These are phyloP conservation scores for Oncorhynchus gorbuscha DNA, from an alignment of 2,113 vertebrate species.

Conservation along the genomic window DNA sequence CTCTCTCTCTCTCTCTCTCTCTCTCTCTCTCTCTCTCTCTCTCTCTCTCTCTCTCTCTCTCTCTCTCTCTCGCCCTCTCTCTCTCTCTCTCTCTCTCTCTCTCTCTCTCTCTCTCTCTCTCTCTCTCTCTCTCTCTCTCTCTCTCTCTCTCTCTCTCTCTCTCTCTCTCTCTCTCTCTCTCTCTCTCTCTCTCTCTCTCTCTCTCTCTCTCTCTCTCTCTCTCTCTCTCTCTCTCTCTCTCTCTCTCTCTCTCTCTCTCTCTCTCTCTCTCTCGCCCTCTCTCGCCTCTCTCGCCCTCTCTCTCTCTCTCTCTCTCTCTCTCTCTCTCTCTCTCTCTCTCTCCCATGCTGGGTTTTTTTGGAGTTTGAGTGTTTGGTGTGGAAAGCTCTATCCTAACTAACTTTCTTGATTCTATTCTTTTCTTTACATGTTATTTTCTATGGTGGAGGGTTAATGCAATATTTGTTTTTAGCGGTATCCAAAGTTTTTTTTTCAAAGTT, in stretches of 20 bases:
- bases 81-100: constrained; percentile 7
- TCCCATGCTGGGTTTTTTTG: no score
- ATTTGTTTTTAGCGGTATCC: no score
- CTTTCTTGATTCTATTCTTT: no score
- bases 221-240: no score
- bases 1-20: background rate
- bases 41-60: constrained; percentile 11
- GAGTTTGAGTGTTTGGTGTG: no score
- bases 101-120: no score
- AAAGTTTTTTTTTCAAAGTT: no score
- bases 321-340: no score
- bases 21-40: no score
- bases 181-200: background rate
- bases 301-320: constrained; percentile 8
- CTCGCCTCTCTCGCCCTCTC: background rate
- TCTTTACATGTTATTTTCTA: no score
- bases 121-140: background rate
- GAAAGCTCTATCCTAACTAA: no score
- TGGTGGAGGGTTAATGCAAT: no score
- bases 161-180: constrained; percentile 10
- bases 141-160: background rate
- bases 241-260: background rate
- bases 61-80: background rate
- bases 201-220: background rate
- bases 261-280: constrained; percentile 12